Base-by-base conservation (phyloP, 2,113 vertebrate genomes). In the Haliaeetus leucogaster region DNA sequence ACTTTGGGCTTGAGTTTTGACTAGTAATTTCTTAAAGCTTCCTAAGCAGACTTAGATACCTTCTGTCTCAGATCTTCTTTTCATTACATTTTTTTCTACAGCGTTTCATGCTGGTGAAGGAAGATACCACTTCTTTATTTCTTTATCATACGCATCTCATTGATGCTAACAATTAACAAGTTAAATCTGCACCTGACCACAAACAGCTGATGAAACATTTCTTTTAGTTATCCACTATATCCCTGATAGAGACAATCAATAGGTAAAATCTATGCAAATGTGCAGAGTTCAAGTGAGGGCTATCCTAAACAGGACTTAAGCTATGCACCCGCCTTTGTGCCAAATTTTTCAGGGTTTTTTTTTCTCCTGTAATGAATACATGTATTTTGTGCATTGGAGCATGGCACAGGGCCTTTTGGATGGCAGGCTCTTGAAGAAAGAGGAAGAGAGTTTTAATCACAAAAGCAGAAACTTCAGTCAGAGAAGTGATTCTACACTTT, bases 361-460 rank as follows among this genome's bases (percentile, higher is more conserved):
- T 93, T 83, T 58, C 74, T 87, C 73, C 86, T 71, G 82, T 96
- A 89, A 97, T 97, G 97, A 98, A 98, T 98, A 96, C 97, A 98
- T 97, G 97, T 97, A 97, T 97, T 97, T 97, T 97, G 97, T 97
- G 95, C 97, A 97, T 82, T 97, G 97, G 92, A 97, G 96, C 97
- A 97, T 97, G 93, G 92, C 96, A 86, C 81, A 38, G 52, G 68
- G 88, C 90, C 93, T 97, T 96, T 97, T 92, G 96, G 95, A 95
- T 92, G 92, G 93, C 91, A 89, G 93, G 81, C 96, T 95, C 85
- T 94, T 83, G 95, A 94, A 97, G 90, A 97, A 93, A 95, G 95
- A 96, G 94, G 97, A 97, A 97, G 97, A 97, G 92, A 93, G 96
- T 95, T 97, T 98, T 97, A 97, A 97, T 96, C 93, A 98, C 97